These are phyloP conservation scores for Tenthredo amoena DNA, from an alignment of 2,888 invertebrate species.

Conservation along the genomic window DNA sequence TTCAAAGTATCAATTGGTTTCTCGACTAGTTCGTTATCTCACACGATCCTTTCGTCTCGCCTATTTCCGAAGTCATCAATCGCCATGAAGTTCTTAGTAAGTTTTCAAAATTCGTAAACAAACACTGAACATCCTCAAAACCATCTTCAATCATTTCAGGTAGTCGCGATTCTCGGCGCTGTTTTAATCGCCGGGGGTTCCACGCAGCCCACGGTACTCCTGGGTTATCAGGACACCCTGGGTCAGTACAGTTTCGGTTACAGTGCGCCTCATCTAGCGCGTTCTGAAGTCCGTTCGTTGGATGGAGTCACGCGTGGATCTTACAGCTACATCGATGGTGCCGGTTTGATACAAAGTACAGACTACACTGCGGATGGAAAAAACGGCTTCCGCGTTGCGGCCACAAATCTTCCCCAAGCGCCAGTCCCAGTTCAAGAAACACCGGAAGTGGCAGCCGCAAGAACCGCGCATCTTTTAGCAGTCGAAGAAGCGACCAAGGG, in stretches of 20 bases:
- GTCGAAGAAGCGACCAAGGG: slow-evolving; percentile 70
- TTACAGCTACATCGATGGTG: slow-evolving; percentile 78
- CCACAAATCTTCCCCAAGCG: slow-evolving; percentile 77
- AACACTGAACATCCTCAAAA: not conserved
- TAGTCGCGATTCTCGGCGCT: slow-evolving; percentile 59
- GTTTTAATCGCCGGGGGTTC: slow-evolving; percentile 56
- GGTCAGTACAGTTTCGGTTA: slow-evolving; percentile 78
- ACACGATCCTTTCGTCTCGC: not conserved
- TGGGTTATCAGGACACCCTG: slow-evolving; percentile 75
- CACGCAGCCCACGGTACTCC: slow-evolving; percentile 61
- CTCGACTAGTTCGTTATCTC: slow-evolving; percentile 13
- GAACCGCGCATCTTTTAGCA: slow-evolving; percentile 72
- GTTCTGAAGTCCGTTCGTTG: slow-evolving; percentile 74
- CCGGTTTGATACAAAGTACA: slow-evolving; percentile 77
- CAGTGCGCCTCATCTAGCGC: slow-evolving; percentile 70
- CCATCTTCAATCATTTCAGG: slow-evolving; percentile 54
- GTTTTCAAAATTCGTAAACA: not conserved
- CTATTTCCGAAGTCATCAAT: slow-evolving; percentile 37
- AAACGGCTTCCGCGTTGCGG: slow-evolving; percentile 78
- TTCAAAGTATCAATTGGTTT: slow-evolving; percentile 34
- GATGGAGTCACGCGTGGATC: slow-evolving; percentile 77
- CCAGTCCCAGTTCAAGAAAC: slow-evolving; percentile 74
- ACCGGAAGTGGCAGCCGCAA: slow-evolving; percentile 76
- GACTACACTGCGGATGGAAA: slow-evolving; percentile 77
- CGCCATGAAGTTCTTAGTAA: slow-evolving; percentile 63